Conservation (phyloP, 2,113 vertebrate species). For the Aleadryas rufinucha region DNA sequence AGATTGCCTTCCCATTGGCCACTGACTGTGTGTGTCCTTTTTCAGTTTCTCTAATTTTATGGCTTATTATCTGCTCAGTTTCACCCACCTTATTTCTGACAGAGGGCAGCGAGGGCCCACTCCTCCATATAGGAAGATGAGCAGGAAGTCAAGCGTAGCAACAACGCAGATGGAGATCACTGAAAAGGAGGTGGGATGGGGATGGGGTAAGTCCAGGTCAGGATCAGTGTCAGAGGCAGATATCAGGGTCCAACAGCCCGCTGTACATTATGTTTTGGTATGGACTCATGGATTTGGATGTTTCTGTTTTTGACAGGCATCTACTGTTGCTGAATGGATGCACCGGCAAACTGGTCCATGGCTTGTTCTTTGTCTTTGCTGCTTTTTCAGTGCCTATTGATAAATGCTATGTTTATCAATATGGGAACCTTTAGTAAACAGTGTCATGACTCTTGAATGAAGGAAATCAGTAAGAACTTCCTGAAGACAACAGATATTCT, state of each 20-base stretch:
- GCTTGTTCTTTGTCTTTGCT: neutral
- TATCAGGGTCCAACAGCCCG: neutral
- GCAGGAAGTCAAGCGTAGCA: rapidly evolving
- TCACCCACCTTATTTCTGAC: neutral
- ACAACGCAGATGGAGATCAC: neutral
- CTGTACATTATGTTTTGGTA: neutral
- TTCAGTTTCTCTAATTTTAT: neutral
- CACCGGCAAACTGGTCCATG: neutral
- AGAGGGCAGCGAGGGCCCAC: rapidly evolving
- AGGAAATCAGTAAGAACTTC: neutral
- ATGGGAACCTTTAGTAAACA: neutral
- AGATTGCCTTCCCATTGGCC: neutral
- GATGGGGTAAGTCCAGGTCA: neutral
- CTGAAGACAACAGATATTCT: neutral
- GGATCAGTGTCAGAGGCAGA: neutral
- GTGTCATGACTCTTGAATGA: neutral
- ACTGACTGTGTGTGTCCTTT: neutral
- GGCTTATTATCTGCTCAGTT: neutral
- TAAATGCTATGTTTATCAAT: neutral
- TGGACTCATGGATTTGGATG: neutral
- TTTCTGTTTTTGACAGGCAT: neutral
- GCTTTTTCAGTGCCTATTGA: neutral
- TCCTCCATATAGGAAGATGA: neutral
- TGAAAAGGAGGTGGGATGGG: neutral
- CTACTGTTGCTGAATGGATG: neutral